phyloP scores from a whole-genome alignment of 2,888 invertebrate species.

The Drosophila parthenogenetica region DNA sequence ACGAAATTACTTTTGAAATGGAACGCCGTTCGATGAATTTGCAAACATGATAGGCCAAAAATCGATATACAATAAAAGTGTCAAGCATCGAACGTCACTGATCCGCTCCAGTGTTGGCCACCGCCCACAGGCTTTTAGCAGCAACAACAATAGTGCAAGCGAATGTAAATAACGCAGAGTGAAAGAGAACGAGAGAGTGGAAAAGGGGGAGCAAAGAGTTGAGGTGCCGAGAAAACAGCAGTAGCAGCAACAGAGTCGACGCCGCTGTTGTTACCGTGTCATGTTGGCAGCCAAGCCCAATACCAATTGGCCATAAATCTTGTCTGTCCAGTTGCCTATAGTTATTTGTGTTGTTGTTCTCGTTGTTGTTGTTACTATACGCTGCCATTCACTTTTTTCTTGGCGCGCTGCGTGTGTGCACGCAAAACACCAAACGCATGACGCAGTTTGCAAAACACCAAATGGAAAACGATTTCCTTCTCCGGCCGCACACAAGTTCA shows the following conservation, averaged over 20 bases:
- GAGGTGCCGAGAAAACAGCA: slow-evolving; percentile 29
- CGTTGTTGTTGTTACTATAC: background rate
- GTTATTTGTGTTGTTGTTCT: slow-evolving; percentile 2
- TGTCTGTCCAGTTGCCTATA: slow-evolving; percentile 34
- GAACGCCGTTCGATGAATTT: slow-evolving; percentile 41
- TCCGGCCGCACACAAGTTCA: slow-evolving; percentile 62
- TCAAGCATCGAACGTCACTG: slow-evolving; percentile 38
- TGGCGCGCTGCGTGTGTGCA: slow-evolving; percentile 49
- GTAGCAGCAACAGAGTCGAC: slow-evolving; percentile 59
- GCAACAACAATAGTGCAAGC: background rate
- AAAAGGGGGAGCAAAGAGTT: slow-evolving; percentile 9
- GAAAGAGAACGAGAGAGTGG: background rate
- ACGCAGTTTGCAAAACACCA: slow-evolving; percentile 48
- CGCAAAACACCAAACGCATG: slow-evolving; percentile 59
- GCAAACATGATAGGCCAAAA: slow-evolving; percentile 48
- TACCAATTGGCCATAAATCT: slow-evolving; percentile 80
- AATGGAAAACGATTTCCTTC: slow-evolving; percentile 35
- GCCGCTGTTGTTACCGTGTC: slow-evolving; percentile 72
- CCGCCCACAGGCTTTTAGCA: slow-evolving; percentile 35
- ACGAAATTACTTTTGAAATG: slow-evolving; percentile 43
- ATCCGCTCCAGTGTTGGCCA: slow-evolving; percentile 36
- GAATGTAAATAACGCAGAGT: slow-evolving; percentile 7
- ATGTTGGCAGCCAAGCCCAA: slow-evolving; percentile 81
- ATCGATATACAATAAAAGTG: slow-evolving; percentile 56
- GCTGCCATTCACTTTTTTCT: slow-evolving; percentile 74